Evolutionary conservation across 1,140 invertebrate species (phyloP).

Genomic region (Conus betulinus): DNA sequence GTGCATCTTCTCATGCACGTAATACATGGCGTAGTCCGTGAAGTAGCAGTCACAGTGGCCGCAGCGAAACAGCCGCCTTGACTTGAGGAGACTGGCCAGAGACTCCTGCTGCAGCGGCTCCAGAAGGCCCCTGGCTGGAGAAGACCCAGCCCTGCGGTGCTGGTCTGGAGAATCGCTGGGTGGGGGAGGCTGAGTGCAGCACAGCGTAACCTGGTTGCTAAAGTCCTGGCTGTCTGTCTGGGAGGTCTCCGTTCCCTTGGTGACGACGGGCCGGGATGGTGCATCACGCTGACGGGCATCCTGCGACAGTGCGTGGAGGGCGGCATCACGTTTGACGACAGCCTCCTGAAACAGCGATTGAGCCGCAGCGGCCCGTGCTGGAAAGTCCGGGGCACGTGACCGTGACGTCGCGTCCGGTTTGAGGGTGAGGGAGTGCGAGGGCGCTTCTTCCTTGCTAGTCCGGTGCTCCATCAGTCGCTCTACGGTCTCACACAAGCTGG

Average conservation of each 20-base stretch:
- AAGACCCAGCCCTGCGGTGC: not conserved
- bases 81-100: slow-evolving; percentile 57
- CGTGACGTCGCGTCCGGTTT: too few relatives aligned
- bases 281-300: not conserved
- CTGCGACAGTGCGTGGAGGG: not conserved
- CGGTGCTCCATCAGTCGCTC: not conserved
- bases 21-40: slow-evolving; percentile 70
- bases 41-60: slow-evolving; percentile 69
- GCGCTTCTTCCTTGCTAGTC: not conserved
- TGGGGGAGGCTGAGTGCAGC: slow-evolving; percentile 45
- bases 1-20: slow-evolving; percentile 68
- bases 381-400: too few relatives aligned
- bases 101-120: slow-evolving; percentile 58
- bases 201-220: slow-evolving; percentile 63
- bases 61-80: slow-evolving; percentile 67
- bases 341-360: too few relatives aligned
- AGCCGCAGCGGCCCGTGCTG: too few relatives aligned
- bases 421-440: not conserved
- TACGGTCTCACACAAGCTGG: slow-evolving; percentile 9
- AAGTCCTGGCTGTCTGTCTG: slow-evolving; percentile 37
- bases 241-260: too few relatives aligned
- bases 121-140: not conserved
- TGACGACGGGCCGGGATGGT: not conserved
- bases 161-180: not conserved
- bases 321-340: not conserved